A percentile compares a stretch with the other conserved stretches of the same genome.
Conservation (phyloP, 2,888 invertebrate genomes). For the Calephelis perditalis region DNA sequence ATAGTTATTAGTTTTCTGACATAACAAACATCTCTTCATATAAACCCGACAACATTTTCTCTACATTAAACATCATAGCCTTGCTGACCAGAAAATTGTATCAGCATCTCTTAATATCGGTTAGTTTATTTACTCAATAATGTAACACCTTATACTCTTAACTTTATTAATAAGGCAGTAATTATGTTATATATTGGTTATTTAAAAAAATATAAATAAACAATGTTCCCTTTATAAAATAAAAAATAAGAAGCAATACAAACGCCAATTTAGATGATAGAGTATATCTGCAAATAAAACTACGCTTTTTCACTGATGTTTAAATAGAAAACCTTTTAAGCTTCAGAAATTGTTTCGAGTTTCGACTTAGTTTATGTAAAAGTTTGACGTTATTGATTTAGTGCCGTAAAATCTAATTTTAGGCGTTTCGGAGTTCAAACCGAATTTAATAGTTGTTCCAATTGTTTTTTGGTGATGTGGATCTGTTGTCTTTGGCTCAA, state of each 20-base stretch:
- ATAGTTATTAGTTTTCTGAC: too few relatives aligned
- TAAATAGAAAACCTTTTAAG: slow-evolving; percentile 38
- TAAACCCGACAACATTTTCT: too few relatives aligned
- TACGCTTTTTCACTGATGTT: slow-evolving; percentile 3
- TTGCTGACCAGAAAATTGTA: too few relatives aligned
- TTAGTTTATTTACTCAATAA: too few relatives aligned
- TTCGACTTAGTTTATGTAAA: slow-evolving; percentile 41
- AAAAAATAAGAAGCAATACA: slow-evolving; percentile 57
- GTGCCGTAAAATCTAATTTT: slow-evolving; percentile 65
- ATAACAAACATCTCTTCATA: too few relatives aligned
- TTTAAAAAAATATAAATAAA: too few relatives aligned
- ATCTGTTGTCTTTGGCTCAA: too few relatives aligned
- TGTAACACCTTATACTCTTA: too few relatives aligned
- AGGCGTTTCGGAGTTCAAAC: slow-evolving; percentile 67
- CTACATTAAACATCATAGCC: too few relatives aligned
- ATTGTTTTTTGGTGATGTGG: slow-evolving; percentile 43
- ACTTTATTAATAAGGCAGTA: too few relatives aligned
- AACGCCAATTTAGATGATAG: slow-evolving; percentile 68
- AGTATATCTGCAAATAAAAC: slow-evolving; percentile 41
- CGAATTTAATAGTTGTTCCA: slow-evolving; percentile 70
- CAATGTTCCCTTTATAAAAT: background rate
- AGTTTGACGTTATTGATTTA: slow-evolving; percentile 52
- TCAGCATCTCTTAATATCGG: too few relatives aligned
- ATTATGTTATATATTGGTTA: too few relatives aligned
- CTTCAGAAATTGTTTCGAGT: slow-evolving; percentile 42